Percentiles rank a stretch among this genome's conserved stretches.
phyloP scores from a whole-genome alignment of 2,888 invertebrate species.

The Dione juno region DNA sequence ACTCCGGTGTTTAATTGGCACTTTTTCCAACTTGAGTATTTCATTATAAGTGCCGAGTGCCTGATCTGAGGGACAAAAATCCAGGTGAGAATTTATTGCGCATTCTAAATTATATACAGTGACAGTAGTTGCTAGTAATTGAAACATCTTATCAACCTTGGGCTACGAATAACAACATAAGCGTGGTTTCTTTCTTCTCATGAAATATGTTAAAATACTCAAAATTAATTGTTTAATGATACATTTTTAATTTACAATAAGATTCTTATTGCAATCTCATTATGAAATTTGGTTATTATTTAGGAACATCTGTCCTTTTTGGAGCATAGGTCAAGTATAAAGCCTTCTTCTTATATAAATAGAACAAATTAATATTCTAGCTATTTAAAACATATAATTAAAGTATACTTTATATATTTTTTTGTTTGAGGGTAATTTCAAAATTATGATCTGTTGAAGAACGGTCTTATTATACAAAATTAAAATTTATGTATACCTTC shows the following conservation, averaged over 20 bases:
- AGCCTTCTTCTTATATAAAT: slow-evolving; percentile 27
- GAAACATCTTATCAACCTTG: slow-evolving; percentile 76
- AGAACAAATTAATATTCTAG: slow-evolving; percentile 11
- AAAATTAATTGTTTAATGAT: not conserved
- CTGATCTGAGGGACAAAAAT: slow-evolving; percentile 48
- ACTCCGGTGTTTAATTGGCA: slow-evolving; percentile 60
- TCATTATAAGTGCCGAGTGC: slow-evolving; percentile 60
- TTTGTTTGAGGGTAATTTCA: not conserved
- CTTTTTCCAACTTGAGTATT: slow-evolving; percentile 54
- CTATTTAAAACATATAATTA: not conserved
- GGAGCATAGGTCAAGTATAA: slow-evolving; percentile 37
- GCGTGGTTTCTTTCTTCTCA: slow-evolving; percentile 24
- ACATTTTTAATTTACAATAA: not conserved
- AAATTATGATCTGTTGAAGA: not conserved
- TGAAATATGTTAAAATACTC: not conserved
- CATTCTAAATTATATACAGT: slow-evolving; percentile 59
- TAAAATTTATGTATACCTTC: not conserved
- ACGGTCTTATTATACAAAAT: not conserved
- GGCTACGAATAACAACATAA: slow-evolving; percentile 47
- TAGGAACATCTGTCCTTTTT: slow-evolving; percentile 15
- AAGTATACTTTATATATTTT: not conserved
- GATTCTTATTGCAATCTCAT: not conserved
- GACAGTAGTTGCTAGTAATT: slow-evolving; percentile 66
- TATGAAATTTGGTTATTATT: not conserved
- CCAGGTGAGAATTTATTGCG: slow-evolving; percentile 73